phyloP scores from a whole-genome alignment of 2,888 invertebrate genomes.

The Drosophila planitibia region DNA sequence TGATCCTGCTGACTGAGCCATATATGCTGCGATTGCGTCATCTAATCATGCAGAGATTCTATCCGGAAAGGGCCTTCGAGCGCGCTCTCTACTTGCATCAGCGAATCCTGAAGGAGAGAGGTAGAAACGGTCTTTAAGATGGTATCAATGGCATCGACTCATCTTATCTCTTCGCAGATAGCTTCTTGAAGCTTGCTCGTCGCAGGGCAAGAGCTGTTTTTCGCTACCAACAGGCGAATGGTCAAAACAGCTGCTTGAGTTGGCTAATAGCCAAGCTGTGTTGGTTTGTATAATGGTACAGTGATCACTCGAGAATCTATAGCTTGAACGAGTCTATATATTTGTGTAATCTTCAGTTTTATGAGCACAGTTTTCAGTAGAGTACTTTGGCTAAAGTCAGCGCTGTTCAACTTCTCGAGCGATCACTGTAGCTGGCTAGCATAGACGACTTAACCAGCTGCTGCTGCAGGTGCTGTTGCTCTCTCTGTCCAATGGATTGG shows the following conservation, averaged over 20 bases:
- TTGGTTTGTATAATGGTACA: constrained; percentile 63
- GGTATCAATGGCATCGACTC: no score
- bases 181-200: constrained; percentile 90
- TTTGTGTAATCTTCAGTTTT: neutral
- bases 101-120: constrained; percentile 89
- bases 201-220: constrained; percentile 89
- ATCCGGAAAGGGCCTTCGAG: constrained; percentile 90
- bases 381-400: neutral
- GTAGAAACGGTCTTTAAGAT: constrained; percentile 70
- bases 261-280: constrained; percentile 86
- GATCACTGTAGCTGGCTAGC: neutral
- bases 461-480: constrained; percentile 33
- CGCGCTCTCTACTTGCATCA: constrained; percentile 93
- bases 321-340: neutral
- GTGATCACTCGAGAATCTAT: neutral
- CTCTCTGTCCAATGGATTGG: constrained; percentile 10
- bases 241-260: constrained; percentile 87
- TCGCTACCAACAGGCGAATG: constrained; percentile 75
- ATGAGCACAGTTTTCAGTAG: neutral
- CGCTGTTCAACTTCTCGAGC: neutral
- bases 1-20: constrained; percentile 91
- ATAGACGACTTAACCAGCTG: neutral
- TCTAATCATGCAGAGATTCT: constrained; percentile 90
- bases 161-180: constrained; percentile 77
- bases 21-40: constrained; percentile 92